phyloP scores from a whole-genome alignment of 2,113 vertebrate species.

The Zosterops borbonicus region DNA sequence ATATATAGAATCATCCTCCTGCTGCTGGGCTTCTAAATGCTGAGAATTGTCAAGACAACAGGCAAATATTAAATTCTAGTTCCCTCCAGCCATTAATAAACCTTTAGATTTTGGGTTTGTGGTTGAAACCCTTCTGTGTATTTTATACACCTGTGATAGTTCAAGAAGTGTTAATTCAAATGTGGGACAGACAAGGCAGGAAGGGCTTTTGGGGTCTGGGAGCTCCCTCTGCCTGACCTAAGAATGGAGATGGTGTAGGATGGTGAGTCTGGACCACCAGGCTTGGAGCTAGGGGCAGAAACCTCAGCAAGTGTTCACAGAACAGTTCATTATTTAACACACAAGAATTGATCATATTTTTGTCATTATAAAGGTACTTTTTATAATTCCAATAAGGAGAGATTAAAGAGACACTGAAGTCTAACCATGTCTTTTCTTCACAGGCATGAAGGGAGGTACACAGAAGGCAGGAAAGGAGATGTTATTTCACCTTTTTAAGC shows the following conservation, averaged over 20 bases:
- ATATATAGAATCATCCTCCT: slow-evolving; percentile 16
- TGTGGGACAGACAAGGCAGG: neutral
- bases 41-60: neutral
- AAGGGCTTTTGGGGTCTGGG: neutral
- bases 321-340: neutral
- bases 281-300: neutral
- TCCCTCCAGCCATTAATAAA: neutral
- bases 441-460: rapidly evolving
- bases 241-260: neutral
- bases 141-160: neutral
- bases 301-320: neutral
- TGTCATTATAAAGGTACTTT: neutral
- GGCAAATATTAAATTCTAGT: neutral
- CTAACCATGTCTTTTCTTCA: neutral
- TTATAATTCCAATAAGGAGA: neutral
- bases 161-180: neutral
- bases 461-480: neutral
- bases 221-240: neutral
- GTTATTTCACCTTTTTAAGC: neutral
- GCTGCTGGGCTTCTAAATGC: neutral
- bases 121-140: neutral
- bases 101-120: neutral
- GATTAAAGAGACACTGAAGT: neutral
- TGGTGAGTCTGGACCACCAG: neutral
- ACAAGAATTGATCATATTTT: neutral